These are phyloP conservation scores for Morone saxatilis DNA, from an alignment of 2,113 vertebrate species.

Conservation along the genomic window DNA sequence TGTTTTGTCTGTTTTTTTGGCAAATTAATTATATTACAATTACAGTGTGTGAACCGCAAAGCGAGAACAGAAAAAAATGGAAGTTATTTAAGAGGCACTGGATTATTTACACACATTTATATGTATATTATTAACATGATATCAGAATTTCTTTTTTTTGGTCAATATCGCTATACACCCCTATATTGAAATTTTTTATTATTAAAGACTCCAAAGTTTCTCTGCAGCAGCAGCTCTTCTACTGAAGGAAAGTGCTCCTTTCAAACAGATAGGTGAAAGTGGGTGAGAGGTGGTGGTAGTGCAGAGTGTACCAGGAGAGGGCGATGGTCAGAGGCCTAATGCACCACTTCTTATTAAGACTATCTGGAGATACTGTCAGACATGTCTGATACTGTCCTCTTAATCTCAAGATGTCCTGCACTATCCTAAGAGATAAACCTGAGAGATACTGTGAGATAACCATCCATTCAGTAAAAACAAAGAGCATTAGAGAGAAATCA, in stretches of 20 bases:
- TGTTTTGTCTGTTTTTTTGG: too few relatives aligned
- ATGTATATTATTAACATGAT: too few relatives aligned
- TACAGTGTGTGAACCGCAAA: too few relatives aligned
- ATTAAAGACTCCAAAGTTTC: neutral
- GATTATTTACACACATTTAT: too few relatives aligned
- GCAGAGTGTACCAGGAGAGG: conserved; percentile 32
- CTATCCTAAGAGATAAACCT: neutral
- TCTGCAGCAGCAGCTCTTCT: neutral
- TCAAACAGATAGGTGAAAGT: neutral
- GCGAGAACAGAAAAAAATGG: too few relatives aligned
- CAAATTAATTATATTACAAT: too few relatives aligned
- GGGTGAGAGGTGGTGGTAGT: conserved; percentile 17
- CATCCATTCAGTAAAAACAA: neutral
- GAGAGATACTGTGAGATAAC: conserved; percentile 6
- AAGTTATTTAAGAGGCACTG: too few relatives aligned
- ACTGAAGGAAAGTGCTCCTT: neutral
- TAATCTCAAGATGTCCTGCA: neutral
- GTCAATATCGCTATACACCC: too few relatives aligned
- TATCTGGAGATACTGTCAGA: neutral
- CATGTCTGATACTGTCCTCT: neutral
- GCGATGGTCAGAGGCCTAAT: conserved; percentile 9
- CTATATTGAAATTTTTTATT: neutral
- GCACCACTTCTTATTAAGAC: neutral
- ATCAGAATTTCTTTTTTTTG: too few relatives aligned
- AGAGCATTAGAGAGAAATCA: conserved; percentile 20